Evolutionary conservation across 2,113 vertebrate genomes (phyloP), one percentile per base, ranked within the genome.

Genomic region (Danionella cerebrum): DNA sequence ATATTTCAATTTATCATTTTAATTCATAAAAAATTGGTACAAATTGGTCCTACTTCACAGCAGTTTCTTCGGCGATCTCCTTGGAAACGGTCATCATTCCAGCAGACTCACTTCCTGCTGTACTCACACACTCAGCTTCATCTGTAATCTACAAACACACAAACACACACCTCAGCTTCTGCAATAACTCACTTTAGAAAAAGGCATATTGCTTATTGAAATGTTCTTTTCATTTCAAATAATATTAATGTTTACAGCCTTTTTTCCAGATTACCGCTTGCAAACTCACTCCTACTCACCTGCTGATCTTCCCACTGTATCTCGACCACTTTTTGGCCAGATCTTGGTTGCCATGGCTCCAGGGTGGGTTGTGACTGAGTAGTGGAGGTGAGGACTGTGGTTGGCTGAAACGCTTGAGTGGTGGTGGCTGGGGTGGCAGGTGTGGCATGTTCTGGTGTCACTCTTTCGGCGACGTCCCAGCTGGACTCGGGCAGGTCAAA

Each of bases 31-130:
- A 18, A 13, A 16, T 8, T 18, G 1, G 1, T 14, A 19, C 0
- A 9, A 36, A 19, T 38, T 39, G n/a, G n/a, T 77, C 93, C 93
- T 93, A 98, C 96, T 98, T 96, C 73, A 98, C 86, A 54, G 94
- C 92, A 7, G 93, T 91, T 74, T 96, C 94, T 73, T 97, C 93
- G 6, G 93, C 91, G 66, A 97, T 88, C 78, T 95, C 95, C 77
- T 95, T 87, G 53, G 92, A 88, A 18, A 91, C 76, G 69, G 92
- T 90, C 21, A 94, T 85, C 51, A 91, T 92, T 48, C 91, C 91
- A 69, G 87, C 85, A 3, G 91, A 89, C 63, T 94, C 76, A 89
- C 90, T 83, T 94, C 89, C 96, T 92, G 80, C 73, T 83, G 80
- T 55, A 72, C 38, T 67, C 69, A 79, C 58, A 60, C 72, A 73